Conservation (phyloP, 1,140 invertebrate genomes). For the Pentalonia nigronervosa region DNA sequence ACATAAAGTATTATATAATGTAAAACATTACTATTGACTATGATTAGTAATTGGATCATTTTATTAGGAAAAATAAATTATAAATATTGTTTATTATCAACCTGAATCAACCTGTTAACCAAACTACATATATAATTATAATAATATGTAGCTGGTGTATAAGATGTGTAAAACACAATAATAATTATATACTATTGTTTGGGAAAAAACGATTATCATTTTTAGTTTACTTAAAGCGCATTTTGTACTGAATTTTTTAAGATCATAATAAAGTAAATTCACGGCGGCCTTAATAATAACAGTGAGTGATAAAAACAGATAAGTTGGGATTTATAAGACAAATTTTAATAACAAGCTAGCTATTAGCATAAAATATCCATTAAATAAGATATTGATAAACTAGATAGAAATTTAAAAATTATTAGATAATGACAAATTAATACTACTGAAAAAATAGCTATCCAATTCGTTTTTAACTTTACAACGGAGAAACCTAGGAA, state of each 20-base stretch:
- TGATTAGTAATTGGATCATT: no score
- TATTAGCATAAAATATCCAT: not conserved
- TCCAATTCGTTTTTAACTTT: no score
- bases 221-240: no score
- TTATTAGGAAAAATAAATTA: not conserved
- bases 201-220: not conserved
- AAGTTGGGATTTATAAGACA: not conserved
- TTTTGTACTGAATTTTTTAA: no score
- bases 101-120: no score
- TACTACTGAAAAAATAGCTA: no score
- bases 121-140: no score
- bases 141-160: not conserved
- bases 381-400: not conserved
- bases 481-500: not conserved
- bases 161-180: not conserved
- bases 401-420: no score
- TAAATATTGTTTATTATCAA: not conserved
- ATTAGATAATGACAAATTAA: no score
- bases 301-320: no score
- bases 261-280: no score
- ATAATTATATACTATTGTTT: not conserved
- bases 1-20: not conserved
- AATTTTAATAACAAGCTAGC: not conserved
- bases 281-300: no score
- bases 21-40: not conserved